Base-by-base conservation (phyloP, 2,113 vertebrate species). In the Corvus hawaiiensis region DNA sequence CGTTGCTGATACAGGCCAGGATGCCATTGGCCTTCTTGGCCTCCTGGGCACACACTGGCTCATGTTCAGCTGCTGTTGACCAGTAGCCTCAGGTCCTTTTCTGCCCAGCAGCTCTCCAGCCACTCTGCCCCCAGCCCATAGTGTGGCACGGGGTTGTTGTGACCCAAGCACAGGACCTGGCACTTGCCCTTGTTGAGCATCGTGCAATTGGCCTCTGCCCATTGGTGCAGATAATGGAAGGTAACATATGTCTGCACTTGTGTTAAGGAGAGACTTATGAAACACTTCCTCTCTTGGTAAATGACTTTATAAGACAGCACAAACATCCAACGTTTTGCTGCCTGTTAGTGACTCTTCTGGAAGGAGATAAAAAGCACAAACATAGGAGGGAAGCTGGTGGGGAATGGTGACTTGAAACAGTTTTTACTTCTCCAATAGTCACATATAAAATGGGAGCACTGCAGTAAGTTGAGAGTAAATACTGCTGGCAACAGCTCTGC, bases 11-110 rank as follows among this genome's bases (percentile, higher is more conserved):
- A 3, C 21, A 62, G 48, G 11, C 62, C 39, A 68, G 55, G 62
- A 55, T 68, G n/a, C 24, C 54, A 22, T 0, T 54, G 24, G 17
- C 71, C 14, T 62, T 76, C 24, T 48, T 55, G 62, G 30, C 21
- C 62, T 4, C 20, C 16, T 68, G 46, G n/a, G 39, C 71, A 68
- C 71, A 62, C 7, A 1, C 28, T 83, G 62, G 37, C 21, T 62
- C 30, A 3, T 9, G 14, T 35, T 48, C 17, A 83, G 24, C 2
- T 0, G 4, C 48, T 68, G n/a, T 13, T 0, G 1, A 55, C 33
- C 33, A 39, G 37, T 37, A 21, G 3, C 23, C 10, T 30, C 30
- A n/a, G 24, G 6, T 48, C 13, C 17, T 27, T 54, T 41, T 32
- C 41, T 13, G 28, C 16, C 3, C 0, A 3, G 32, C 52, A 74